A percentile compares a stretch with the other conserved stretches of the same genome.
Conservation (phyloP, 1,140 invertebrate genomes). For the Pseudomyrmex sp. region DNA sequence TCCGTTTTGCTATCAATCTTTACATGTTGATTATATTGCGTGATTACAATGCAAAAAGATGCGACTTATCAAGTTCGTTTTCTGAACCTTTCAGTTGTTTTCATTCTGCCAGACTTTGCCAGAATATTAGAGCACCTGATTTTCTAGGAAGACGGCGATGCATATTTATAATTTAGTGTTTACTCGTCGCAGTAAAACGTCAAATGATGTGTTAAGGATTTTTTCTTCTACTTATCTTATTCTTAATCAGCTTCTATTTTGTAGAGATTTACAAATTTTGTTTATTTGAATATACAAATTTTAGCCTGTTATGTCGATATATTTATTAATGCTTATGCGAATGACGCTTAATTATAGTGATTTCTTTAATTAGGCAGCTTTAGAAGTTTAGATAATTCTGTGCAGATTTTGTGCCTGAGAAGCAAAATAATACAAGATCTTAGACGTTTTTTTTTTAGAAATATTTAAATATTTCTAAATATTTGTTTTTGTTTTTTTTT, state of each 20-base stretch:
- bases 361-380: slow-evolving; percentile 1
- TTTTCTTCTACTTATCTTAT: slow-evolving; percentile 4
- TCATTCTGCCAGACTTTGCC: slow-evolving; percentile 38
- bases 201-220: too few relatives aligned
- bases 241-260: slow-evolving; percentile 4
- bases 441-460: not conserved
- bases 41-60: not conserved
- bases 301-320: not conserved
- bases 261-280: not conserved
- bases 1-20: not conserved
- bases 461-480: too few relatives aligned
- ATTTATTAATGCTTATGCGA: slow-evolving; percentile 30
- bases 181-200: not conserved
- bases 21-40: not conserved
- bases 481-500: too few relatives aligned
- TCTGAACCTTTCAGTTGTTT: slow-evolving; percentile 21
- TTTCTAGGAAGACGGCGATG: slow-evolving; percentile 22
- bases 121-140: slow-evolving; percentile 50
- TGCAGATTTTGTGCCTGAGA: slow-evolving; percentile 9
- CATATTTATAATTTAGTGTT: slow-evolving; percentile 10
- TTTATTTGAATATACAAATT: slow-evolving; percentile 8
- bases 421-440: not conserved
- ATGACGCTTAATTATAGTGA: slow-evolving; percentile 36
- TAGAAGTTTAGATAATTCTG: slow-evolving; percentile 11
- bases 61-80: slow-evolving; percentile 40